Base-by-base conservation (phyloP, 2,797 vertebrate genomes). In the Mastacembelus armatus region DNA sequence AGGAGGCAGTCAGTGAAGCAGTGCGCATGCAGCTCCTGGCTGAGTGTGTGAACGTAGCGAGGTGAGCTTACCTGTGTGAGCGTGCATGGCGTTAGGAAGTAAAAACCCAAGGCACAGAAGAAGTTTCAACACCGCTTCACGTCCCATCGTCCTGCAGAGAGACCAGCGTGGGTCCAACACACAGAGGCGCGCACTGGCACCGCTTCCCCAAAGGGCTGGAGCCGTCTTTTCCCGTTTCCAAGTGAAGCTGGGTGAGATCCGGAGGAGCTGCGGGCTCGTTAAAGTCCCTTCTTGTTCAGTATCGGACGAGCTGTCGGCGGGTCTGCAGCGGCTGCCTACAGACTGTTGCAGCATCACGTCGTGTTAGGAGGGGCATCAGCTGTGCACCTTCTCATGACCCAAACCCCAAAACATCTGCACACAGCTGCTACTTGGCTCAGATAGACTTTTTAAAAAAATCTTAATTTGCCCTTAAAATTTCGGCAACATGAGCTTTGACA, bases 301-400 rank as follows among this genome's bases (percentile, higher is more conserved):
- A 22, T 1, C 6, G 42, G 8, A 21, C 60, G 57, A 29, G 51
- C 38, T 40, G 57, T 44, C 19, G 21, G 61, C 73, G 19, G 52
- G 16, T 35, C 35, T 29, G 51, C 59, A 38, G 65, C 48, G 57
- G 66, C 12, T 63, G 62, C 33, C 15, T 52, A 10, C 63, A 50
- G 29, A 7, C 55, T 68, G 48, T 74, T 70, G 72, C 81, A 62
- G 70, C 77, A 69, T 67, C 76, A 52, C 42, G 35, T 48, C 5
- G 49, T 4, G 58, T 83, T 67, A 88, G 89, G 87, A 88, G 89
- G 87, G 50, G 85, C 83, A 30, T 54, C 59, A 26, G 30, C 19
- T 19, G 38, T 19, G 5, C 73, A 60, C 47, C 67, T 52, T 36
- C 51, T 19, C 21, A 7, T 40, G 56, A 70, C 50, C 67, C 66